These are phyloP conservation scores for Ceratina calcarata DNA, from an alignment of 1,140 invertebrate genomes.

Conservation along the genomic window DNA sequence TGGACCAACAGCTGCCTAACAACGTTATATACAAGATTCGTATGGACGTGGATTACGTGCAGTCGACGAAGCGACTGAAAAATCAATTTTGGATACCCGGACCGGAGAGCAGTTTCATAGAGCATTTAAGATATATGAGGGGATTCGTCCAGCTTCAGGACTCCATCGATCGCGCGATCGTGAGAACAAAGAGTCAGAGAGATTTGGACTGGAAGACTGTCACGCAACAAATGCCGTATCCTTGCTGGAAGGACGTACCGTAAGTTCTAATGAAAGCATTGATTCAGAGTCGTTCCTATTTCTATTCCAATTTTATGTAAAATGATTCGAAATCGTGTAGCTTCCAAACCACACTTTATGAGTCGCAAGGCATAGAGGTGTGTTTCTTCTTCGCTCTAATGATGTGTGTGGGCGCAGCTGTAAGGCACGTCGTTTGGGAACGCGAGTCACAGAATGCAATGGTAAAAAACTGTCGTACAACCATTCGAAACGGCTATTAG, in stretches of 20 bases:
- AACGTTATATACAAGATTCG: slow-evolving; percentile 83
- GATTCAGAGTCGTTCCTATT: background rate
- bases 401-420: slow-evolving; percentile 82
- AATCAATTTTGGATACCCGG: slow-evolving; percentile 85
- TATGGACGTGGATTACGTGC: slow-evolving; percentile 86
- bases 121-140: slow-evolving; percentile 84
- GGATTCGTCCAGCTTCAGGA: slow-evolving; percentile 86
- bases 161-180: slow-evolving; percentile 83
- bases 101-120: slow-evolving; percentile 83
- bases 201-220: slow-evolving; percentile 80
- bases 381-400: slow-evolving; percentile 84
- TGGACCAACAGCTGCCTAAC: slow-evolving; percentile 64
- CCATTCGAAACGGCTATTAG: too few species aligned
- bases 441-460: slow-evolving; percentile 85
- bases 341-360: slow-evolving; percentile 84
- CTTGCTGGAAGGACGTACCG: slow-evolving; percentile 84
- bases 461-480: slow-evolving; percentile 71
- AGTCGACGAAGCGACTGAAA: slow-evolving; percentile 82
- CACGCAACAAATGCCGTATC: slow-evolving; percentile 86
- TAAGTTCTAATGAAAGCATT: slow-evolving; percentile 72
- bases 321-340: slow-evolving; percentile 70
- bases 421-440: slow-evolving; percentile 84
- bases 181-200: slow-evolving; percentile 76
- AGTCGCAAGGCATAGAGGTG: slow-evolving; percentile 83
- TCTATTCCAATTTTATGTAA: background rate